Conservation (phyloP, 2,797 vertebrate genomes). For the Podarcis siculus region DNA sequence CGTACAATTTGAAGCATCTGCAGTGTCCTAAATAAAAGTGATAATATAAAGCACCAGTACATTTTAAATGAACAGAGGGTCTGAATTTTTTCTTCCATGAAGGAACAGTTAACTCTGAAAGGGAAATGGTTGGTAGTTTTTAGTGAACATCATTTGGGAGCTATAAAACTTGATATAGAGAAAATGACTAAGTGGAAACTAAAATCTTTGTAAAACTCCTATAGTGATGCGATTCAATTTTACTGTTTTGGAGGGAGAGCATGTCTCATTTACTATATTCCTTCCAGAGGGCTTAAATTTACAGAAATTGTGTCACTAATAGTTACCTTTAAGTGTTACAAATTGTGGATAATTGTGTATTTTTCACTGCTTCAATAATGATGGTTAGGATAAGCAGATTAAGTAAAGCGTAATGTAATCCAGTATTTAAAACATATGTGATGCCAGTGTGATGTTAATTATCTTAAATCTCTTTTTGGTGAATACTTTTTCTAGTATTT, state of each 20-base stretch:
- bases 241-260: conserved; percentile 37
- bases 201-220: conserved; percentile 30
- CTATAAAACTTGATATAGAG: conserved; percentile 28
- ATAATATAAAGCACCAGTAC: not conserved
- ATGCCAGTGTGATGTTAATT: not conserved
- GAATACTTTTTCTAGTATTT: not conserved
- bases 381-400: not conserved
- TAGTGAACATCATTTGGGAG: conserved; percentile 5
- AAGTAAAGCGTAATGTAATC: not conserved
- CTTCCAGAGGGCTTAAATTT: conserved; percentile 16
- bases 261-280: conserved; percentile 38
- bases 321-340: conserved; percentile 27
- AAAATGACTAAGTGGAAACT: conserved; percentile 57
- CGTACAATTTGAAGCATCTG: not conserved
- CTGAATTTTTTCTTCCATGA: conserved; percentile 9
- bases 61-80: not conserved
- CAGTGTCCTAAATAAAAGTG: not conserved
- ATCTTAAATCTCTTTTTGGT: not conserved
- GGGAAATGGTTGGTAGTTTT: conserved; percentile 25
- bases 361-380: not conserved
- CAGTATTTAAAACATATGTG: not conserved
- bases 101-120: conserved; percentile 54
- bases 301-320: conserved; percentile 35
- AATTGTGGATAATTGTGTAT: not conserved
- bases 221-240: conserved; percentile 35